Evolutionary conservation across 2,888 invertebrate species (phyloP), one percentile per base, ranked within the genome.

Genomic region (Pseudococcus jackbeardsleyi): DNA sequence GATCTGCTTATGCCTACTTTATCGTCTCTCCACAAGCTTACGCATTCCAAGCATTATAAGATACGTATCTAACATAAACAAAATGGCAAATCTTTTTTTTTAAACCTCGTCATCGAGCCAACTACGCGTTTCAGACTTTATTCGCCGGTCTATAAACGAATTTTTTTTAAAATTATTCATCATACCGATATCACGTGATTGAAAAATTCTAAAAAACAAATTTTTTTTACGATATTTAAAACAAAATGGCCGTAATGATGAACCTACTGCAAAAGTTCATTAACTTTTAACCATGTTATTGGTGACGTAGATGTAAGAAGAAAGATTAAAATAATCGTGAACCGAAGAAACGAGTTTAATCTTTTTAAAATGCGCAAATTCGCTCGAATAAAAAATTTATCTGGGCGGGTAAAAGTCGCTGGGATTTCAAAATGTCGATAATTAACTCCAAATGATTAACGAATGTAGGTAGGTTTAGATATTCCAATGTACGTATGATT

Each of bases 231-330:
- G 0, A 15, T 50, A 54, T 54, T 54, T n/a, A 7, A 54, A 54
- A 54, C n/a, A n/a, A 54, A 54, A 54, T 54, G 54, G n/a, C n/a
- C 54, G n/a, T 54, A n/a, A n/a, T 7, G n/a, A 54, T 54, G 54
- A 12, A 77, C 42, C 22, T 17, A 42, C 77, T 82, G 19, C 19
- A 46, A 17, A 82, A 82, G 79, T 82, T 82, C 79, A 46, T 82
- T 82, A 82, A 82, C 79, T 33, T 19, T 82, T 82, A 46, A 82
- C 46, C 79, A 82, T 82, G 46, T 82, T 82, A 46, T 46, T 82
- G 42, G 33, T 82, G 46, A 82, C 46, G 79, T 82, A 46, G 39
- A 54, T 19, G 26, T 33, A 33, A 1, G 42, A 42, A 42, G 46
- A n/a, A n/a, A 46, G 46, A 82, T 46, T 46, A 22, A 22, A 46